A percentile compares a stretch with the other conserved stretches of the same genome.
These are phyloP conservation scores for Paraplagusia blochii DNA, from an alignment of 2,113 vertebrate species.

Conservation along the genomic window DNA sequence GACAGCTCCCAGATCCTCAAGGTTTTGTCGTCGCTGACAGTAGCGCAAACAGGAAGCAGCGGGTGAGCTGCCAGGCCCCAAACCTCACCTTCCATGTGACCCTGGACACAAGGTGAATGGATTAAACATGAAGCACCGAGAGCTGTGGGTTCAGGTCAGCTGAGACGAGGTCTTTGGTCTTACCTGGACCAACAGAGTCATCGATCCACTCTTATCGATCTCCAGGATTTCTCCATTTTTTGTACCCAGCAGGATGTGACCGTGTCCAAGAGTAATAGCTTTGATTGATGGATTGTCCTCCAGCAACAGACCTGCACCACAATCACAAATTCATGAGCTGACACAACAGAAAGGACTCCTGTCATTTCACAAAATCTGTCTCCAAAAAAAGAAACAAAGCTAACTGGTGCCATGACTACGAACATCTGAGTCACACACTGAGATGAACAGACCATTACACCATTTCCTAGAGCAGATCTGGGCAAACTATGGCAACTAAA, in stretches of 20 bases:
- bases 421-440: too few relatives aligned
- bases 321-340: not conserved
- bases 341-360: too few relatives aligned
- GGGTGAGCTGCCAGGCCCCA: conserved; percentile 96
- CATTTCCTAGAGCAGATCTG: too few relatives aligned
- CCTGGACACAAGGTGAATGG: conserved; percentile 69
- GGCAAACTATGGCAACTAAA: too few relatives aligned
- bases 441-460: too few relatives aligned
- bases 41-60: conserved; percentile 91
- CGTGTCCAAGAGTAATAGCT: conserved; percentile 93
- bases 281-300: conserved; percentile 97
- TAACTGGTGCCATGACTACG: too few relatives aligned
- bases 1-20: conserved; percentile 97
- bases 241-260: conserved; percentile 94
- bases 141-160: not conserved
- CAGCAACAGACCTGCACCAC: conserved; percentile 83
- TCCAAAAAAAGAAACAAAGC: too few relatives aligned
- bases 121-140: not conserved
- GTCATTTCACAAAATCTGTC: too few relatives aligned
- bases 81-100: conserved; percentile 97
- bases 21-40: conserved; percentile 94
- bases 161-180: not conserved
- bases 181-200: conserved; percentile 83
- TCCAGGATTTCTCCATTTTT: conserved; percentile 97
- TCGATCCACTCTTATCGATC: conserved; percentile 94